Evolutionary conservation across 2,797 vertebrate species (phyloP).

Genomic region (Psittacula derbiana): DNA sequence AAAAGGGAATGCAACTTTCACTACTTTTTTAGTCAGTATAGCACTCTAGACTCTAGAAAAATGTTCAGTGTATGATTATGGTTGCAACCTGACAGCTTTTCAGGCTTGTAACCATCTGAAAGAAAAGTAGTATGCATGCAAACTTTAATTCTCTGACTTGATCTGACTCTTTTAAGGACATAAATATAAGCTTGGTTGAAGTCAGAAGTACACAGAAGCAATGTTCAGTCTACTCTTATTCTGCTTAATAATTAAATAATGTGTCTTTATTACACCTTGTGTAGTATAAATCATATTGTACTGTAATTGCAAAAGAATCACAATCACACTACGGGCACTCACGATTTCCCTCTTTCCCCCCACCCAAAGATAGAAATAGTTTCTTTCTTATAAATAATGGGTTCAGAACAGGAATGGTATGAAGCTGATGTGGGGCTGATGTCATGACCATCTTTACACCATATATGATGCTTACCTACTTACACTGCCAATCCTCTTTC

Average conservation of each 20-base stretch:
- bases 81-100: background rate
- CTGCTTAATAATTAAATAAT: background rate
- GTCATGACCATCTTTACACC: background rate
- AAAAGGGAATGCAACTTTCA: too few species aligned
- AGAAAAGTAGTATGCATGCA: background rate
- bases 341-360: accelerated
- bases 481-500: background rate
- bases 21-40: background rate
- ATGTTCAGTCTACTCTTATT: background rate
- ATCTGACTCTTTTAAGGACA: background rate
- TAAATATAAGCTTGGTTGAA: background rate
- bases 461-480: background rate
- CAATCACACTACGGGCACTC: background rate
- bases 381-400: background rate
- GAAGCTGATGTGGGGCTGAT: background rate
- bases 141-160: background rate
- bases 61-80: background rate
- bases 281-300: background rate
- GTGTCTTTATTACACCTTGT: background rate
- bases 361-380: background rate
- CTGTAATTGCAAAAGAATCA: background rate
- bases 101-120: background rate
- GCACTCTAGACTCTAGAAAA: background rate
- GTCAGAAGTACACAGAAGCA: background rate
- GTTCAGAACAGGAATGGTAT: background rate